Conservation (phyloP, 1,140 invertebrate genomes). For the Scaptomyza hsui region DNA sequence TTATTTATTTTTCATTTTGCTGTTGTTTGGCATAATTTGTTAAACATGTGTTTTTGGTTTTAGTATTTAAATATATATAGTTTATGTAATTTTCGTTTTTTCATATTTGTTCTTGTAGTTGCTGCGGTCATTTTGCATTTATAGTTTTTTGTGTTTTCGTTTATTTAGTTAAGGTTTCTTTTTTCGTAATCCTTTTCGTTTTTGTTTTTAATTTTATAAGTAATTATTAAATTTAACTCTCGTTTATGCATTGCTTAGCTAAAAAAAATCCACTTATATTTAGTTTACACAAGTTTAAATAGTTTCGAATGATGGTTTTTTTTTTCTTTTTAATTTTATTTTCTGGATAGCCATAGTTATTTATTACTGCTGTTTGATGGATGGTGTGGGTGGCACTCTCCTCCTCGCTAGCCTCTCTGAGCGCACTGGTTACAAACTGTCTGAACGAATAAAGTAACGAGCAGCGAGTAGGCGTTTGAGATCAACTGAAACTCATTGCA, state of each 20-base stretch:
- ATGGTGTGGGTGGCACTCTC: slow-evolving; percentile 5
- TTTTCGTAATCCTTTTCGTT: slow-evolving; percentile 24
- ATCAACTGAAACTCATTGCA: slow-evolving; percentile 2
- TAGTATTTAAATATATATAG: slow-evolving; percentile 76
- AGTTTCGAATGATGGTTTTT: slow-evolving; percentile 29
- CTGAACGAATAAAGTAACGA: neutral
- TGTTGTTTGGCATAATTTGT: slow-evolving; percentile 75
- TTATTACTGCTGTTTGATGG: slow-evolving; percentile 19
- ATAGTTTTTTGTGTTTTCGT: slow-evolving; percentile 37
- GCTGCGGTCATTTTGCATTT: slow-evolving; percentile 29
- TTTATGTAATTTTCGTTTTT: slow-evolving; percentile 49
- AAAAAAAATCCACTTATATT: slow-evolving; percentile 77
- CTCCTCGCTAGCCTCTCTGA: neutral
- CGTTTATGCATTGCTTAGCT: slow-evolving; percentile 77
- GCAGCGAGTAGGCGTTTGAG: neutral
- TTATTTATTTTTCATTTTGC: slow-evolving; percentile 49
- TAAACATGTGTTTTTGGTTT: slow-evolving; percentile 61
- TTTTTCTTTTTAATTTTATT: slow-evolving; percentile 32
- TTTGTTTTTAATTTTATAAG: slow-evolving; percentile 42
- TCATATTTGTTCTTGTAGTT: slow-evolving; percentile 21
- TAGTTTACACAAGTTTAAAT: slow-evolving; percentile 77
- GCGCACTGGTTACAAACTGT: no score
- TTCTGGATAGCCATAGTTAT: slow-evolving; percentile 18
- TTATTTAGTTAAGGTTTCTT: slow-evolving; percentile 36
- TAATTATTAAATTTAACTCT: slow-evolving; percentile 76